A percentile compares a stretch with the other conserved stretches of the same genome.
These are phyloP conservation scores for Folsomia candida DNA, from an alignment of 2,888 invertebrate species.

Conservation along the genomic window DNA sequence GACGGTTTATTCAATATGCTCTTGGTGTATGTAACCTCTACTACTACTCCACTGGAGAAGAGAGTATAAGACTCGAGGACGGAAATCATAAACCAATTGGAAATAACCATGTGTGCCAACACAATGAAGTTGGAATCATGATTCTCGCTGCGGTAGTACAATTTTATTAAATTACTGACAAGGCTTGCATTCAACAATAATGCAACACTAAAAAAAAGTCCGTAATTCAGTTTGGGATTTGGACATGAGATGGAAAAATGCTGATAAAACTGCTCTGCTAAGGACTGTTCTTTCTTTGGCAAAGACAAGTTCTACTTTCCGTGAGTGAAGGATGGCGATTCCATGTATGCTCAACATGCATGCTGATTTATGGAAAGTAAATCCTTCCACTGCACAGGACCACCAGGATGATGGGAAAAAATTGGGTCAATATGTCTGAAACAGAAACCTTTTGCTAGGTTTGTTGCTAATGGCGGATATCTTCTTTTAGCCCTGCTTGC, in stretches of 20 bases:
- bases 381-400: neutral
- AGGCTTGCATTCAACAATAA: neutral
- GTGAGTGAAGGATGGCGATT: constrained; percentile 1
- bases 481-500: neutral
- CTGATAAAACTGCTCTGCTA: neutral
- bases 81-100: neutral
- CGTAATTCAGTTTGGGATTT: neutral
- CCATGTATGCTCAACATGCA: constrained; percentile 17
- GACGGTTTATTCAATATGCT: too few relatives aligned
- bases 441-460: neutral
- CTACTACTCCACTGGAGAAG: neutral
- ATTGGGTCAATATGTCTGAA: constrained; percentile 17
- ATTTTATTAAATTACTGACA: neutral
- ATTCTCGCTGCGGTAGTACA: neutral
- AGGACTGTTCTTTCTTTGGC: neutral
- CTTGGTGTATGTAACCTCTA: too few relatives aligned
- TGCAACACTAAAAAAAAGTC: too few relatives aligned
- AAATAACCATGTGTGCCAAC: neutral
- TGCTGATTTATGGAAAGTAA: constrained; percentile 15
- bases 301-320: neutral
- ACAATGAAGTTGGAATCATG: neutral
- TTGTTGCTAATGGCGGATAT: neutral
- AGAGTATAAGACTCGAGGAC: neutral
- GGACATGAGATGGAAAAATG: neutral
- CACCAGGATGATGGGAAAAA: neutral